A percentile compares a stretch with the other conserved stretches of the same genome.
These are phyloP conservation scores for Aselliscus stoliczkanus DNA, from an alignment of 2,797 vertebrate genomes.

Conservation along the genomic window DNA sequence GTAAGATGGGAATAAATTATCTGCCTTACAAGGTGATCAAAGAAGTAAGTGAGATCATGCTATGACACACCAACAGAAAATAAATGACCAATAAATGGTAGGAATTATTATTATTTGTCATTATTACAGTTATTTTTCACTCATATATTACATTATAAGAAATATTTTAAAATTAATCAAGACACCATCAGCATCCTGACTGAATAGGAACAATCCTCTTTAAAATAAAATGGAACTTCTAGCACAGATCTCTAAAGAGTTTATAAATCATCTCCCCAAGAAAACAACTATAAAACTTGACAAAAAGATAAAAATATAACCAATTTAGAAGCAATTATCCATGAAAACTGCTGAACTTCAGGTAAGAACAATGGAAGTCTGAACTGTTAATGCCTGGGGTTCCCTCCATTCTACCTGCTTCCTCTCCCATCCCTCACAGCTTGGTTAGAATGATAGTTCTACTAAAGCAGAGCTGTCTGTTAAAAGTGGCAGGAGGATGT, in stretches of 20 bases:
- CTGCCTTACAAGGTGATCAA: background rate
- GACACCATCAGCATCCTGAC: background rate
- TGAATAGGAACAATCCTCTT: background rate
- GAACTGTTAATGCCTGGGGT: background rate
- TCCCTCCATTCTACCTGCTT: background rate
- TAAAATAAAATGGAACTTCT: background rate
- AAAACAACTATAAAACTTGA: background rate
- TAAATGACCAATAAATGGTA: background rate
- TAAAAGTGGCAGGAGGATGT: background rate
- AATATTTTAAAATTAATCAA: background rate
- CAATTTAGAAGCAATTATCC: background rate
- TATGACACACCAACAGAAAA: background rate
- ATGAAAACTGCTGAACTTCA: background rate
- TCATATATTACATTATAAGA: background rate
- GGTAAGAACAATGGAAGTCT: background rate
- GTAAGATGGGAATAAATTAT: background rate
- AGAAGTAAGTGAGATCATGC: background rate
- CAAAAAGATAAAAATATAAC: background rate
- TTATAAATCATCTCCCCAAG: background rate
- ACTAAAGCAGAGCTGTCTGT: background rate
- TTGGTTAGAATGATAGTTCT: background rate
- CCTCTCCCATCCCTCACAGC: background rate
- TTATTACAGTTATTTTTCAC: background rate
- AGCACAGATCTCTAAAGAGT: background rate
- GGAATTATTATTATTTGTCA: background rate